Evolutionary conservation across 2,113 vertebrate species (phyloP).

Genomic region (Pachyramphus minor): DNA sequence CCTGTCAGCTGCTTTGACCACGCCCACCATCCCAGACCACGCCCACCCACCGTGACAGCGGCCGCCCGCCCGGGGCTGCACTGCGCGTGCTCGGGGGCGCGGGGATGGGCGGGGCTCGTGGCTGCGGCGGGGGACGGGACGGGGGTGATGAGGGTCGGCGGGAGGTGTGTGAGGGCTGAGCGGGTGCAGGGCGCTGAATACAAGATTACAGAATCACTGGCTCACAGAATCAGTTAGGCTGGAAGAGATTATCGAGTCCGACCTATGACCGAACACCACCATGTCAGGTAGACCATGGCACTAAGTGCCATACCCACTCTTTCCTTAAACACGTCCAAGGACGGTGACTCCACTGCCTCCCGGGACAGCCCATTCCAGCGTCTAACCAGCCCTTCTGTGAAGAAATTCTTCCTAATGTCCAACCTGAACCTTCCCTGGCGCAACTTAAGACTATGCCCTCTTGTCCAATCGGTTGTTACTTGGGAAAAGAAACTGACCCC

Average conservation of each 20-base stretch:
- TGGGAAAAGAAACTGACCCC: neutral
- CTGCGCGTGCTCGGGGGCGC: neutral
- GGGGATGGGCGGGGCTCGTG: neutral
- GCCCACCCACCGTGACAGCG: neutral
- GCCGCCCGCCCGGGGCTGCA: no score
- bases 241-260: neutral
- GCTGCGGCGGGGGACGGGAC: fast-evolving
- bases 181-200: no score
- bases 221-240: fast-evolving
- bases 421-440: neutral
- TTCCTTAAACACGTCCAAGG: neutral
- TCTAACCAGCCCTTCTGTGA: neutral
- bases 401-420: neutral
- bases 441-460: neutral
- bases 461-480: neutral
- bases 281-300: neutral
- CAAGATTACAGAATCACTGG: no score
- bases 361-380: neutral
- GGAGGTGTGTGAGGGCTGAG: no score
- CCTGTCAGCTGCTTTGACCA: neutral
- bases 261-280: neutral
- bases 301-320: neutral
- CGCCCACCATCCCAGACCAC: neutral
- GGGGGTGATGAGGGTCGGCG: fast-evolving
- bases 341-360: neutral